phyloP scores from a whole-genome alignment of 2,888 invertebrate genomes.

The Embidobia sp. region DNA sequence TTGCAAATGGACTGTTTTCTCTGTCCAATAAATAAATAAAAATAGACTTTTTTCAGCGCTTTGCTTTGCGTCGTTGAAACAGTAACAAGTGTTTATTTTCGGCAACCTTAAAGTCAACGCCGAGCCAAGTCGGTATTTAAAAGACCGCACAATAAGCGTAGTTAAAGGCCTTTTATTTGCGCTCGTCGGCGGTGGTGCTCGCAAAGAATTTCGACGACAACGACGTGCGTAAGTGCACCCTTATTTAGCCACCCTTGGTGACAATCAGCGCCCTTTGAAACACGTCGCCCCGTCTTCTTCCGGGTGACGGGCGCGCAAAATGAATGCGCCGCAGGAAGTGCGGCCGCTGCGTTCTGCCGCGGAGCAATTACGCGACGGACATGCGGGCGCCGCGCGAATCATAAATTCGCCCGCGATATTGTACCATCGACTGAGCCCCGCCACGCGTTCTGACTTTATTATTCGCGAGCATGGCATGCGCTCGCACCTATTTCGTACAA shows the following conservation, averaged over 20 bases:
- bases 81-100: constrained; percentile 24
- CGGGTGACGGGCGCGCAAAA: constrained; percentile 8
- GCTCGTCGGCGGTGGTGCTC: constrained; percentile 5
- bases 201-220: constrained; percentile 30
- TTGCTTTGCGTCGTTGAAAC: neutral
- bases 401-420: constrained; percentile 29
- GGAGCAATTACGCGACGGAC: constrained; percentile 33
- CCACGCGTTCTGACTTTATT: constrained; percentile 32
- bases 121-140: constrained; percentile 17
- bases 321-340: constrained; percentile 25
- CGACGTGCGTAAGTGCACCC: constrained; percentile 44
- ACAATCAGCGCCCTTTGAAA: constrained; percentile 55
- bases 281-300: constrained; percentile 33
- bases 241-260: constrained; percentile 56
- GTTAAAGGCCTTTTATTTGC: constrained; percentile 44
- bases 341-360: constrained; percentile 16
- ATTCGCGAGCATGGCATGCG: constrained; percentile 23
- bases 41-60: neutral
- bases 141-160: constrained; percentile 35
- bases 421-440: neutral
- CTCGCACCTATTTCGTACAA: neutral
- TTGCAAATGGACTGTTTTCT: neutral
- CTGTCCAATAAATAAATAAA: too few relatives aligned
- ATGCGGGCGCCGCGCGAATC: constrained; percentile 24
- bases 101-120: constrained; percentile 27